Conservation (phyloP, 2,113 vertebrate genomes). For the Gasterosteus aculeatus region DNA sequence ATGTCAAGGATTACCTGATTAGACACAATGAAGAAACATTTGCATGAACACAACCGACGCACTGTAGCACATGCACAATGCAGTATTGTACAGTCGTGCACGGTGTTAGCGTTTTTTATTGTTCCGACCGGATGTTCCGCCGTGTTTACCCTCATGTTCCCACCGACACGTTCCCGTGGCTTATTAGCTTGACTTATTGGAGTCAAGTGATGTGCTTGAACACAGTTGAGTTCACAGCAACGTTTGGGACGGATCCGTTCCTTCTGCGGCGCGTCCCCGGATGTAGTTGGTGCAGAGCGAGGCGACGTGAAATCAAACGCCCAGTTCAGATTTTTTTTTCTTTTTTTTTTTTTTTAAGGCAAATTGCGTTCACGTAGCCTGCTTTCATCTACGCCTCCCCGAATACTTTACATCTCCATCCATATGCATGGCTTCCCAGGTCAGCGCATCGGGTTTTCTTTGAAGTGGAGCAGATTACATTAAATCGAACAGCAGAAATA, state of each 20-base stretch:
- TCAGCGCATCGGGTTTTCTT: slow-evolving; percentile 36
- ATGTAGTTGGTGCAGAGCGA: not conserved
- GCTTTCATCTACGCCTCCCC: slow-evolving; percentile 40
- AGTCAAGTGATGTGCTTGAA: slow-evolving; percentile 49
- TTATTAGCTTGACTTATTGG: slow-evolving; percentile 60
- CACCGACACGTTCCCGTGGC: slow-evolving; percentile 31
- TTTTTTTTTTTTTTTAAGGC: slow-evolving; percentile 20
- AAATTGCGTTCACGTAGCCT: slow-evolving; percentile 11
- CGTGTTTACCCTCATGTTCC: not conserved
- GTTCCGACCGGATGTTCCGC: slow-evolving; percentile 16
- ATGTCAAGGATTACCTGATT: slow-evolving; percentile 18
- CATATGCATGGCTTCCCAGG: slow-evolving; percentile 47
- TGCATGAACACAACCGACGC: slow-evolving; percentile 3
- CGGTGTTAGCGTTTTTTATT: not conserved
- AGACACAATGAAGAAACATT: slow-evolving; percentile 7
- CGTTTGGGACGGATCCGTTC: not conserved
- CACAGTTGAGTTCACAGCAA: slow-evolving; percentile 20
- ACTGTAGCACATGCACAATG: not conserved
- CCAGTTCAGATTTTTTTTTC: not conserved
- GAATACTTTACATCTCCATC: slow-evolving; percentile 41
- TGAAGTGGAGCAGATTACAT: slow-evolving; percentile 38
- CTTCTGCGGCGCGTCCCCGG: not conserved
- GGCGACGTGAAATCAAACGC: not conserved
- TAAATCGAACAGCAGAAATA: slow-evolving; percentile 23
- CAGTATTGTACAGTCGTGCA: not conserved